A percentile compares a stretch with the other conserved stretches of the same genome.
These are phyloP conservation scores for Bombycilla garrulus DNA, from an alignment of 2,113 vertebrate genomes.

Conservation along the genomic window DNA sequence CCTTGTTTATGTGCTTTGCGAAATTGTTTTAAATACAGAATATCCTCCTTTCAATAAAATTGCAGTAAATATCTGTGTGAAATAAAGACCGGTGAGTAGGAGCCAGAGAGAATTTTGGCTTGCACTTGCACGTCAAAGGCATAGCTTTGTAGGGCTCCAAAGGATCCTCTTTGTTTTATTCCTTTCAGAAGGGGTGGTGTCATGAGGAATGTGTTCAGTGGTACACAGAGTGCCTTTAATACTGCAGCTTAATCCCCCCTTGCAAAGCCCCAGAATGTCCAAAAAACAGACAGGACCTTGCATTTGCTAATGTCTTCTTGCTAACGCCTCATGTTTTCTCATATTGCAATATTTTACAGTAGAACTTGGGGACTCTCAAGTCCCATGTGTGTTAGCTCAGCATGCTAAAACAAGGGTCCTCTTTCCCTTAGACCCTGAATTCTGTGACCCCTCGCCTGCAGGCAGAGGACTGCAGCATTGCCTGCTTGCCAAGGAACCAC, in stretches of 20 bases:
- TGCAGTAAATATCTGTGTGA: neutral
- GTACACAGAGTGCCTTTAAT: neutral
- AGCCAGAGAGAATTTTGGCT: neutral
- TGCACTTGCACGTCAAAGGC: neutral
- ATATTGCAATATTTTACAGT: neutral
- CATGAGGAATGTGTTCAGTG: neutral
- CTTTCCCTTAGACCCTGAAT: slow-evolving; percentile 88
- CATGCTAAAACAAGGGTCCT: neutral
- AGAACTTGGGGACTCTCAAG: neutral
- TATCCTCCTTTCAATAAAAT: neutral
- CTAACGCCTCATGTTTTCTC: neutral
- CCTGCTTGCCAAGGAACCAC: slow-evolving; percentile 96
- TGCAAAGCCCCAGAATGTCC: neutral
- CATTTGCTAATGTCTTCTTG: neutral
- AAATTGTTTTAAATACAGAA: slow-evolving; percentile 17
- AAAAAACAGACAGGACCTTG: neutral
- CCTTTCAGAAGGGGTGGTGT: neutral
- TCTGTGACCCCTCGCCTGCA: slow-evolving; percentile 97
- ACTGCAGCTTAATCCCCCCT: neutral
- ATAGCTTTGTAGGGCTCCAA: neutral
- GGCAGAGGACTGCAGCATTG: slow-evolving; percentile 98
- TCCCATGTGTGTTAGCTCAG: neutral
- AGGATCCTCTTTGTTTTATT: neutral
- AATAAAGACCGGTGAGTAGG: neutral
- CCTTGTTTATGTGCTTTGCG: neutral